Percentiles rank a stretch among this genome's conserved stretches.
These are phyloP conservation scores for Clarias platycephalus DNA, from an alignment of 2,797 vertebrate species.

Conservation along the genomic window DNA sequence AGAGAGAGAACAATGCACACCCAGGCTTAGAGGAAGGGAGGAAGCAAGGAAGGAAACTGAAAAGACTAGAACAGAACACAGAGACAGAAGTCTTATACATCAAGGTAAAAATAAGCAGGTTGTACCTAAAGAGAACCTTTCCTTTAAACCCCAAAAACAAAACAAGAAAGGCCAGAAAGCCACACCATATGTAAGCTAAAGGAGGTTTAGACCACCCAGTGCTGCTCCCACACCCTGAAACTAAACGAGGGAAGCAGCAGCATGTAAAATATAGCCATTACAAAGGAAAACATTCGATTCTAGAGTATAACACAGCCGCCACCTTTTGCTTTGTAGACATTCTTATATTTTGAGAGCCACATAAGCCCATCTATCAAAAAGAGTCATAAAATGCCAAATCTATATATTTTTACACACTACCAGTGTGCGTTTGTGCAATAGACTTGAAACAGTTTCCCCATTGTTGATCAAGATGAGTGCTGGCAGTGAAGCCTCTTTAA, in stretches of 20 bases:
- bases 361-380: slow-evolving; percentile 21
- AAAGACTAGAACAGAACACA: slow-evolving; percentile 25
- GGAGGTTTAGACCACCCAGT: slow-evolving; percentile 80
- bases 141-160: slow-evolving; percentile 78
- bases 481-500: not conserved
- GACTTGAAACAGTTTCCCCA: not conserved
- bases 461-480: not conserved
- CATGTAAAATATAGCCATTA: slow-evolving; percentile 53
- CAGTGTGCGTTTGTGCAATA: not conserved
- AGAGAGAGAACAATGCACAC: slow-evolving; percentile 37
- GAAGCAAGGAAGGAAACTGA: slow-evolving; percentile 30
- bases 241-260: slow-evolving; percentile 50
- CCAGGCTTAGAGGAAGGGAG: slow-evolving; percentile 14
- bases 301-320: slow-evolving; percentile 29
- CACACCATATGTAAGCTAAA: slow-evolving; percentile 77
- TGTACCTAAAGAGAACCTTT: slow-evolving; percentile 76
- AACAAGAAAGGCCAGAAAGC: slow-evolving; percentile 76
- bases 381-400: not conserved
- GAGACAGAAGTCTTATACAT: slow-evolving; percentile 58
- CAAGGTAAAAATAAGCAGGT: slow-evolving; percentile 76
- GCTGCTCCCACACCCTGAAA: slow-evolving; percentile 70
- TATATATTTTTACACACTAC: not conserved
- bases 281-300: slow-evolving; percentile 47
- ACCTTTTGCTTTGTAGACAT: slow-evolving; percentile 39
- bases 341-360: slow-evolving; percentile 28